Conservation (phyloP, 2,888 invertebrate species). For the Metalampra italica region DNA sequence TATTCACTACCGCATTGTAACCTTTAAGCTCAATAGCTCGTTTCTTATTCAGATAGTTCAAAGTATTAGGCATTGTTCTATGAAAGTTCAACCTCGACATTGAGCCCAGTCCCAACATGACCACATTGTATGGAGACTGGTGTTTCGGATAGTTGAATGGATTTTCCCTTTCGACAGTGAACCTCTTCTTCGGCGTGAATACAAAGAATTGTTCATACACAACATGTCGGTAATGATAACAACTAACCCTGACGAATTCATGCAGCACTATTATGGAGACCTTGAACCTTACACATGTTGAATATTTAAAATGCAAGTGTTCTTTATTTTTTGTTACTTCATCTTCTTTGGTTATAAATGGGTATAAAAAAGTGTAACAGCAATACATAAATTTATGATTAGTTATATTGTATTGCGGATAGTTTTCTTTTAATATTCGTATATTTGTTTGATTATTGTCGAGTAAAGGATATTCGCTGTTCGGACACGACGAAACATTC, state of each 20-base stretch:
- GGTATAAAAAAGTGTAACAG: slow-evolving; percentile 80
- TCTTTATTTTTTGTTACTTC: slow-evolving; percentile 64
- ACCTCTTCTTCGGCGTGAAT: slow-evolving; percentile 75
- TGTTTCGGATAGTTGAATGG: slow-evolving; percentile 26
- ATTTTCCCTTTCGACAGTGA: slow-evolving; percentile 22
- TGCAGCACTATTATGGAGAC: slow-evolving; percentile 70
- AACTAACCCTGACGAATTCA: slow-evolving; percentile 85
- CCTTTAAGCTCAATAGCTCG: slow-evolving; percentile 89
- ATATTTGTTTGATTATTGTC: slow-evolving; percentile 79
- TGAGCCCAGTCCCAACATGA: slow-evolving; percentile 91
- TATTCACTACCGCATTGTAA: slow-evolving; percentile 97
- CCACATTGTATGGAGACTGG: slow-evolving; percentile 79
- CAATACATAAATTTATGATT: slow-evolving; percentile 70
- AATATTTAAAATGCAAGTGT: no score
- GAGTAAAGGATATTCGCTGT: slow-evolving; percentile 70
- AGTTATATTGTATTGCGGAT: slow-evolving; percentile 68
- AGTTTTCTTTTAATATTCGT: slow-evolving; percentile 68
- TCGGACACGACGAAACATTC: slow-evolving; percentile 72
- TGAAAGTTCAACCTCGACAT: slow-evolving; percentile 91
- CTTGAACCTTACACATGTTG: slow-evolving; percentile 67
- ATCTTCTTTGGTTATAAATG: slow-evolving; percentile 68
- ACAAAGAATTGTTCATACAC: slow-evolving; percentile 84
- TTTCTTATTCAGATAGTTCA: slow-evolving; percentile 78
- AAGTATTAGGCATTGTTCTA: slow-evolving; percentile 88
- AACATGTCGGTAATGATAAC: slow-evolving; percentile 62